Conservation (phyloP, 1,140 invertebrate genomes). For the Odontomachus brunneus region DNA sequence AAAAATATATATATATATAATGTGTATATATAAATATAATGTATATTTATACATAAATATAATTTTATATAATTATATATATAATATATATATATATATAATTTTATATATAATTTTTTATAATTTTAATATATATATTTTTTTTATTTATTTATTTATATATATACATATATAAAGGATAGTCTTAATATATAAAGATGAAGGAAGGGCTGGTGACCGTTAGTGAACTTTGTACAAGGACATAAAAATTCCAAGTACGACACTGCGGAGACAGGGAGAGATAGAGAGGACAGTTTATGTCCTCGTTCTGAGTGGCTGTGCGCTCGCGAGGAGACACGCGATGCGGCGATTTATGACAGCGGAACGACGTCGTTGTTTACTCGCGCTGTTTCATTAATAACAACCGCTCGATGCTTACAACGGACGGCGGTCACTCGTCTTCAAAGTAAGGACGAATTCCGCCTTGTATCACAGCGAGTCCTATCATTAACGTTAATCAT, state of each 20-base stretch:
- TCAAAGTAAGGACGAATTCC: neutral
- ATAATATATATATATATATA: no score
- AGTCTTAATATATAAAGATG: neutral
- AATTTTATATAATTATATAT: no score
- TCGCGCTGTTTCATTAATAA: constrained; percentile 31
- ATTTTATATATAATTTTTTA: no score
- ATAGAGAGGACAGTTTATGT: neutral
- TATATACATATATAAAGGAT: neutral
- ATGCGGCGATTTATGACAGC: constrained; percentile 28
- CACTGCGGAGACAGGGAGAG: neutral
- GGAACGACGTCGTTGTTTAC: neutral
- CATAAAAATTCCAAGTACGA: constrained; percentile 22
- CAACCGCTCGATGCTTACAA: neutral
- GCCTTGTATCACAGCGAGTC: neutral
- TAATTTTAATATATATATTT: no score
- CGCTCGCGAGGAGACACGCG: constrained; percentile 1
- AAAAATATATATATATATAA: no score
- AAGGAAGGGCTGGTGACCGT: neutral
- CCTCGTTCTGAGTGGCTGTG: neutral
- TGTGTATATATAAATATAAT: no score
- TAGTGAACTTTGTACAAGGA: neutral
- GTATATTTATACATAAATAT: no score
- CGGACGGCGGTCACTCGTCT: neutral
- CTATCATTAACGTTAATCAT: constrained; percentile 1
- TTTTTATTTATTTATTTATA: no score